These are phyloP conservation scores for Ophthalmolycus amberensis DNA, from an alignment of 2,113 vertebrate species.

Conservation along the genomic window DNA sequence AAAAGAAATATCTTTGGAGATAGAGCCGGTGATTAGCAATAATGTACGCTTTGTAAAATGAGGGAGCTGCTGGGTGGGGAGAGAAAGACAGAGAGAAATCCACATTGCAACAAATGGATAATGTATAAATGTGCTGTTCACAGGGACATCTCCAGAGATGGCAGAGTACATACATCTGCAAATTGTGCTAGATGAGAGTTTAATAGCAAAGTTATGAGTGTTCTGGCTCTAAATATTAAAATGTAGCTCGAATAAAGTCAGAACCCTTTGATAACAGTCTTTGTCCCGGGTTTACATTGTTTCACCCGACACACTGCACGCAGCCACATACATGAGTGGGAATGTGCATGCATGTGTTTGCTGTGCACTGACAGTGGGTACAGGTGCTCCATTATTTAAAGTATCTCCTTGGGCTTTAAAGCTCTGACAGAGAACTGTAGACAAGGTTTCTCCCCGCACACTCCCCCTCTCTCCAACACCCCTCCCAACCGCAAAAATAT, in stretches of 20 bases:
- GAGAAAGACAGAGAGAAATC: constrained; percentile 46
- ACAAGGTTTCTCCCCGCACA: constrained; percentile 64
- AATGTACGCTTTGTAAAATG: constrained; percentile 51
- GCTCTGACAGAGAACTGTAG: constrained; percentile 72
- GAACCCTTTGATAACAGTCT: constrained; percentile 24
- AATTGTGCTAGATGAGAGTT: constrained; percentile 66
- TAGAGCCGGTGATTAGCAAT: constrained; percentile 71
- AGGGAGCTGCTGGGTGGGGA: constrained; percentile 24
- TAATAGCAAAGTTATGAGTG: constrained; percentile 71
- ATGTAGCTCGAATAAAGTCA: constrained; percentile 34
- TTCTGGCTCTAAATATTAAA: constrained; percentile 43
- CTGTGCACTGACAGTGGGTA: constrained; percentile 47
- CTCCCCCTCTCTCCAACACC: constrained; percentile 36
- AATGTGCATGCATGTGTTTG: constrained; percentile 38
- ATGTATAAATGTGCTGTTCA: constrained; percentile 60
- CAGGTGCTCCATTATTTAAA: constrained; percentile 83
- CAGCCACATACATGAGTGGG: constrained; percentile 30
- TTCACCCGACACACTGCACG: constrained; percentile 17
- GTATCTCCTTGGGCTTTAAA: constrained; percentile 79
- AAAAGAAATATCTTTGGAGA: constrained; percentile 51
- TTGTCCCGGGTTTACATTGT: background rate
- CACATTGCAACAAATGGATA: constrained; percentile 65
- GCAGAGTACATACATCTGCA: constrained; percentile 56
- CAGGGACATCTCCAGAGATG: constrained; percentile 58
- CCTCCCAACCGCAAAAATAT: constrained; percentile 77